phyloP scores from a whole-genome alignment of 2,113 vertebrate genomes.

The Cyprinus carpio region DNA sequence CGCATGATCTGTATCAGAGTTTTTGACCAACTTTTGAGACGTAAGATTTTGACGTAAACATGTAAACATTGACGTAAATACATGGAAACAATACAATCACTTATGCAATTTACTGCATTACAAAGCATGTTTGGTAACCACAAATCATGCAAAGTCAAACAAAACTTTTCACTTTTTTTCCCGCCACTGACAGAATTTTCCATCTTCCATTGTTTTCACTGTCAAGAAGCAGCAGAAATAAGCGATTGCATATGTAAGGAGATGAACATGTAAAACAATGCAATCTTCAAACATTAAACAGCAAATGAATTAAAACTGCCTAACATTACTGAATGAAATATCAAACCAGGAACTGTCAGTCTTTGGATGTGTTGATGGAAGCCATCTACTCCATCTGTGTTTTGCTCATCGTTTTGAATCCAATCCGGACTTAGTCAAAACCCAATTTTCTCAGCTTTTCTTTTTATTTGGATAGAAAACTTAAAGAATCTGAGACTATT shows the following conservation, averaged over 20 bases:
- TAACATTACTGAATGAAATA: background rate
- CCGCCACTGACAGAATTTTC: background rate
- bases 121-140: background rate
- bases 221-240: background rate
- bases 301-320: background rate
- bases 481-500: no score
- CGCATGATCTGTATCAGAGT: background rate
- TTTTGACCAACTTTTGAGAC: background rate
- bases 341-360: background rate
- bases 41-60: background rate
- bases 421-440: no score
- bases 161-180: background rate
- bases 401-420: no score
- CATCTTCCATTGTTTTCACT: background rate
- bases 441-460: no score
- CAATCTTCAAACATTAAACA: background rate
- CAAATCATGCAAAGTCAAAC: conserved; percentile 9
- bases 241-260: no score
- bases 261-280: background rate
- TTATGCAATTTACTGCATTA: background rate
- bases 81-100: background rate
- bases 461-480: no score
- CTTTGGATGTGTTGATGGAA: no score
- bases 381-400: no score
- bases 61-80: background rate